Conservation (phyloP, 2,888 invertebrate species). For the Ctena decussata region DNA sequence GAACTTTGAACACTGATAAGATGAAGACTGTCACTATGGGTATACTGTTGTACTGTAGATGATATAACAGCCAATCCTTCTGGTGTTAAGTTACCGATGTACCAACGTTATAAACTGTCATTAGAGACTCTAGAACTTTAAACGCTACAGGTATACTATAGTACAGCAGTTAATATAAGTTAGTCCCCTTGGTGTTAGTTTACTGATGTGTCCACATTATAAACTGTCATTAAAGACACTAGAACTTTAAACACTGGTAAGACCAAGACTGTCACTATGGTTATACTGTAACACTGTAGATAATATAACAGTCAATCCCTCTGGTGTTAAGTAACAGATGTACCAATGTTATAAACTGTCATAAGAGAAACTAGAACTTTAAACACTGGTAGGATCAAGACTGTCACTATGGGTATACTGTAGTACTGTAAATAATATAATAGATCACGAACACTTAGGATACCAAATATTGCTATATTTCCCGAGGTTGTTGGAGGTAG, state of each 20-base stretch:
- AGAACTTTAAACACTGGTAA: slow-evolving; percentile 81
- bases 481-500: slow-evolving; percentile 79
- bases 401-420: slow-evolving; percentile 82
- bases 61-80: too few relatives aligned
- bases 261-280: slow-evolving; percentile 80
- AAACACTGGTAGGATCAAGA: slow-evolving; percentile 81
- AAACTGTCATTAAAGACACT: slow-evolving; percentile 75
- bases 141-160: slow-evolving; percentile 82
- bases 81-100: too few relatives aligned
- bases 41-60: too few relatives aligned
- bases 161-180: slow-evolving; percentile 84
- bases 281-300: slow-evolving; percentile 84
- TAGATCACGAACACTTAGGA: slow-evolving; percentile 80
- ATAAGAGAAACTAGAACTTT: slow-evolving; percentile 78
- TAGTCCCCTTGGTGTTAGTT: too few relatives aligned
- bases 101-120: slow-evolving; percentile 69
- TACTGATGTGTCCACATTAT: slow-evolving; percentile 57
- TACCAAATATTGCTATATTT: slow-evolving; percentile 77
- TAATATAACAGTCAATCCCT: slow-evolving; percentile 73
- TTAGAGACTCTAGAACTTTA: slow-evolving; percentile 77
- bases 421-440: slow-evolving; percentile 84
- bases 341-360: slow-evolving; percentile 68
- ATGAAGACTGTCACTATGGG: too few relatives aligned
- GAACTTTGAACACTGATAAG: too few relatives aligned
- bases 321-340: neutral